These are phyloP conservation scores for Halcyon smyrnensis DNA, from an alignment of 2,797 vertebrate genomes.

Conservation along the genomic window DNA sequence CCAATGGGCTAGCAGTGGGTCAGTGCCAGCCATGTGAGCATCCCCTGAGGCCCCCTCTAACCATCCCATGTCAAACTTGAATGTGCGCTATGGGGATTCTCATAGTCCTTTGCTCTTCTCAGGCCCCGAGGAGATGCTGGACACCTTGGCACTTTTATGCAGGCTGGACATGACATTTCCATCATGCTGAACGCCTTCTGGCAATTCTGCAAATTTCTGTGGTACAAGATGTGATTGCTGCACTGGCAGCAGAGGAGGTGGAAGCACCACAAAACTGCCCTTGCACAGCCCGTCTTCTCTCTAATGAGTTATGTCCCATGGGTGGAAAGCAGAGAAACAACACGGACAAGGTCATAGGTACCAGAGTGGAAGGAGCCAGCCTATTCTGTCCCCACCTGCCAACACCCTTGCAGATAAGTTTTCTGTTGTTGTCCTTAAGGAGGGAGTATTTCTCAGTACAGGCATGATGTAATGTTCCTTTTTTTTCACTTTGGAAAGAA, in stretches of 20 bases:
- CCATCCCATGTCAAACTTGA: neutral
- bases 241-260: neutral
- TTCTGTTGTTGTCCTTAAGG: neutral
- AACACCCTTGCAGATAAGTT: neutral
- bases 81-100: neutral
- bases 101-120: neutral
- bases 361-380: neutral
- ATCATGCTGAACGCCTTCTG: neutral
- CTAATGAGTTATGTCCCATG: fast-evolving
- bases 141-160: neutral
- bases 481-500: neutral
- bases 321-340: neutral
- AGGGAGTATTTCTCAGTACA: neutral
- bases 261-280: neutral
- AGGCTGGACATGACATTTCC: neutral
- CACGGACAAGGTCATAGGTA: neutral
- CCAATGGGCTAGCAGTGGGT: neutral
- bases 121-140: neutral
- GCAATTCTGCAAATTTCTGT: neutral
- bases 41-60: neutral
- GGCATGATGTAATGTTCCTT: slow-evolving; percentile 11
- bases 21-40: fast-evolving
- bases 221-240: neutral
- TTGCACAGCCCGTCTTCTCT: fast-evolving
- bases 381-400: neutral